Evolutionary conservation across 2,113 vertebrate genomes (phyloP).

Genomic region (Ptilorrhoa leucosticta): DNA sequence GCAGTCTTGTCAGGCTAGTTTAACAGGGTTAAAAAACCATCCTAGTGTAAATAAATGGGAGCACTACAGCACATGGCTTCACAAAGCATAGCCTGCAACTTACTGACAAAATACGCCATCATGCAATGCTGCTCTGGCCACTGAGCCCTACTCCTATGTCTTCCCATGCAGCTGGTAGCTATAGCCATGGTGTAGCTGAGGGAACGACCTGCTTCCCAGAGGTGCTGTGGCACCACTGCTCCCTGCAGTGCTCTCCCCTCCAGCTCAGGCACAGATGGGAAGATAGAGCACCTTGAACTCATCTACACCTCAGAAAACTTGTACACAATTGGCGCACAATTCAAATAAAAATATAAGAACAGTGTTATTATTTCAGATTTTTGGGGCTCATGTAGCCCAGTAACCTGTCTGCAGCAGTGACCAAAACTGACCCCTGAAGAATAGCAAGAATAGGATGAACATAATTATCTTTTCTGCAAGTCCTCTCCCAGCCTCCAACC

Average conservation of each 20-base stretch:
- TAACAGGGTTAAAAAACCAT: not conserved
- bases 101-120: not conserved
- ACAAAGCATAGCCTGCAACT: not conserved
- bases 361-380: not conserved
- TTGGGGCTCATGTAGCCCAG: not conserved
- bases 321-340: not conserved
- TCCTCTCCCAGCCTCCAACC: not conserved
- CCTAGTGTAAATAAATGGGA: not conserved
- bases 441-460: not conserved
- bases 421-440: not conserved
- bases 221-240: not conserved
- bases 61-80: not conserved
- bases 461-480: not conserved
- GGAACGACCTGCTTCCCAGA: rapidly evolving
- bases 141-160: not conserved
- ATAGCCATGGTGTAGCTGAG: not conserved
- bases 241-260: not conserved
- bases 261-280: not conserved
- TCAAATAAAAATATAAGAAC: not conserved
- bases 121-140: not conserved
- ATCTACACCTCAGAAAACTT: not conserved
- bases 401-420: not conserved
- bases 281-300: not conserved
- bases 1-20: not conserved
- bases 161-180: not conserved